Evolutionary conservation across 2,797 vertebrate species (phyloP), one percentile per base, ranked within the genome.

Genomic region (Loriculus beryllinus): DNA sequence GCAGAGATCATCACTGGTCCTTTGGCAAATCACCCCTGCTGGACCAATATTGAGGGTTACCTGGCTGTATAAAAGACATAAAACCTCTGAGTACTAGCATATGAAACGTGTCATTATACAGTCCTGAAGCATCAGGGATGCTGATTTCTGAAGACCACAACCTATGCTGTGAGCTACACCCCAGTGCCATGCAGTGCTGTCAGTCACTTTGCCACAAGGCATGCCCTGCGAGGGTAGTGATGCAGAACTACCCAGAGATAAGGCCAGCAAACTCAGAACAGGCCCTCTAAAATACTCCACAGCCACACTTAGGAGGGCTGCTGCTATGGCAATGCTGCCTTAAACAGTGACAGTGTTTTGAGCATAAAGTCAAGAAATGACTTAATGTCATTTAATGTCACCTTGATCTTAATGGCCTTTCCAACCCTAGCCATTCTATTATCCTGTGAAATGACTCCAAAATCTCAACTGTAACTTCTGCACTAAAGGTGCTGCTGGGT

Each of bases 151-250:
- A 51, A 54, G 21, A 26, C 23, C 31, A 5, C 3, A 62, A 42
- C 5, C 39, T 56, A 37, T 29, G 18, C 20, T 1, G 2, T 64
- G 40, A 75, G n/a, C 28, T 56, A 29, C 31, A 21, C 7, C 10
- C 23, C 54, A 15, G 49, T 35, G 48, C 78, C 12, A 2, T 3
- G 25, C n/a, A 12, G 18, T 2, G 43, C n/a, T 5, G 1, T 20
- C 2, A 4, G 1, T 20, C 2, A 4, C 51, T 37, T 6, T 68
- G 59, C 39, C 65, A 29, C 14, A 31, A 45, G n/a, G 68, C 28
- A 68, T 74, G 43, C 48, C 43, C 45, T 28, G 35, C 0, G 0
- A 79, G 49, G 28, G 39, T 52, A 17, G 35, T 0, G 14, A 70
- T 48, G 29, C 26, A 51, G 31, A 82, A 14, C 62, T 51, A 17